A percentile compares a stretch with the other conserved stretches of the same genome.
phyloP scores from a whole-genome alignment of 1,140 invertebrate genomes.

The Lepidurus packardi region DNA sequence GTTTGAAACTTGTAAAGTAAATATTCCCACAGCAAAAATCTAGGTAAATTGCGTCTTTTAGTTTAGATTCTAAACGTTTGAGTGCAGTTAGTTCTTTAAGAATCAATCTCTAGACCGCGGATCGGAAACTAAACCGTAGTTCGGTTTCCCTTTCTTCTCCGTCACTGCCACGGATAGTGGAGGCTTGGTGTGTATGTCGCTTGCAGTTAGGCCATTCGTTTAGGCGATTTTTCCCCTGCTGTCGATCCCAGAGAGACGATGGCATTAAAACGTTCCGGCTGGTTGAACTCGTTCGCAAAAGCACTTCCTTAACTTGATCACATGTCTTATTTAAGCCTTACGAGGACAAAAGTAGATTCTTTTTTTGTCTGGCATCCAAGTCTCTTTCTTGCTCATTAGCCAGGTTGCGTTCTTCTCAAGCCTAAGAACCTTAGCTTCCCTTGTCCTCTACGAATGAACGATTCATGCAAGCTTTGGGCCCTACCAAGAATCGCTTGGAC shows the following conservation, averaged over 20 bases:
- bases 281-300: neutral
- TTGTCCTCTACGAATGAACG: neutral
- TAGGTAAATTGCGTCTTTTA: too few species aligned
- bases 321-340: conserved; percentile 8
- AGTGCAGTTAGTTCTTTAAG: too few species aligned
- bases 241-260: neutral
- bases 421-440: neutral
- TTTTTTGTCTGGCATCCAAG: neutral
- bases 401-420: conserved; percentile 15
- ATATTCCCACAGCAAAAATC: too few species aligned
- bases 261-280: neutral
- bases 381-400: neutral
- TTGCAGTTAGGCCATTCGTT: neutral
- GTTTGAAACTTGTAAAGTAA: too few species aligned
- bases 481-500: neutral
- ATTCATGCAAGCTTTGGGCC: neutral
- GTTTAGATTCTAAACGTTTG: too few species aligned
- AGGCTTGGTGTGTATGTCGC: neutral
- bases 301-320: conserved; percentile 8
- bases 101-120: too few species aligned
- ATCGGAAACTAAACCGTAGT: too few species aligned
- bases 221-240: neutral
- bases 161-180: neutral
- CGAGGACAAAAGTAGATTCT: neutral
- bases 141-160: neutral